Evolutionary conservation across 2,113 vertebrate species (phyloP).

Genomic region (Vulpes vulpes): DNA sequence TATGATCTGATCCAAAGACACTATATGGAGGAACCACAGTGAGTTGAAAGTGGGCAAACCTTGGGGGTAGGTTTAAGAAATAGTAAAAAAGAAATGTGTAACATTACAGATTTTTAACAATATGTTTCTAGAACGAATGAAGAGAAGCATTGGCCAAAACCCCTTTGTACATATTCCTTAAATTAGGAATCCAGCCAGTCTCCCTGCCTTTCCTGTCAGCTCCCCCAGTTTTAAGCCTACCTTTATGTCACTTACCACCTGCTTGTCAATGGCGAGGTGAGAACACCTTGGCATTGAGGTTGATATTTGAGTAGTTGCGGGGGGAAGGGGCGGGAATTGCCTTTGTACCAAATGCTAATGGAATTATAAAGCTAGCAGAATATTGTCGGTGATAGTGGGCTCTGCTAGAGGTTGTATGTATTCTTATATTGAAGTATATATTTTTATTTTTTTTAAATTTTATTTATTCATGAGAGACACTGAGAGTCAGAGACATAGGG

Average conservation of each 20-base stretch:
- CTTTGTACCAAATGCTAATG: background rate
- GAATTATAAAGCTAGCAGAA: background rate
- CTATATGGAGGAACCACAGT: background rate
- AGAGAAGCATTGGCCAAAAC: background rate
- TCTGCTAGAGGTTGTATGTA: background rate
- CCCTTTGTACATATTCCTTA: background rate
- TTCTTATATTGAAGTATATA: background rate
- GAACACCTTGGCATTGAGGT: background rate
- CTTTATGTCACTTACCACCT: background rate
- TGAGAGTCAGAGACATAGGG: too few species aligned
- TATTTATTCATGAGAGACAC: too few species aligned
- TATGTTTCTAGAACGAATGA: background rate
- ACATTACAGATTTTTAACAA: background rate
- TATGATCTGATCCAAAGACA: background rate
- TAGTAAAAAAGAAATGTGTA: background rate
- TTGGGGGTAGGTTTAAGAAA: background rate
- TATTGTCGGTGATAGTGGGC: background rate
- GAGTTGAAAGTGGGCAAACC: background rate
- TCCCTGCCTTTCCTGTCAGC: background rate
- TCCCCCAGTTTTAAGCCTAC: background rate
- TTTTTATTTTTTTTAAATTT: background rate
- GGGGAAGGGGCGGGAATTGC: too few species aligned
- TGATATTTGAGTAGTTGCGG: background rate
- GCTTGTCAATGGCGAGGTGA: background rate
- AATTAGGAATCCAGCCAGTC: background rate